phyloP scores from a whole-genome alignment of 2,797 vertebrate species.

The Craterocephalus amniculus region DNA sequence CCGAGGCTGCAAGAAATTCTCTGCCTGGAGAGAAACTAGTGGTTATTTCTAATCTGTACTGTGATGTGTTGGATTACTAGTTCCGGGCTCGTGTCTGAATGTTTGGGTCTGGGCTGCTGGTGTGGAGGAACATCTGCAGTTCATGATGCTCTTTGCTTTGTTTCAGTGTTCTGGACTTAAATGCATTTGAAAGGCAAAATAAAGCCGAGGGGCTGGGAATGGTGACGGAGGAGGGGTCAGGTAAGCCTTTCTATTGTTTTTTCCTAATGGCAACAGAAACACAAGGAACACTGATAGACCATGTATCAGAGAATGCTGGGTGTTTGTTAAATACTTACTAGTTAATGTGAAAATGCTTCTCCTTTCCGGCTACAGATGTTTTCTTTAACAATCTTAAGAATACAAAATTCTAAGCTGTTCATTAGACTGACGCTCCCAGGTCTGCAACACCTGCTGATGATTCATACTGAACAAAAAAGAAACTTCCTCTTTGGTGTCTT shows the following conservation, averaged over 20 bases:
- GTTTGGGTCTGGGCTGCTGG: neutral
- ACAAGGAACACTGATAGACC: too few species aligned
- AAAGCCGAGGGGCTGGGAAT: constrained; percentile 97
- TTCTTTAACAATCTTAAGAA: neutral
- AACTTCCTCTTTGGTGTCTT: neutral
- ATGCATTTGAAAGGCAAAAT: constrained; percentile 96
- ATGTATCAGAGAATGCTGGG: neutral
- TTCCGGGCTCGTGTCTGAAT: too few species aligned
- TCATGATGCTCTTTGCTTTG: constrained; percentile 15
- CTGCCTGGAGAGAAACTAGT: too few species aligned
- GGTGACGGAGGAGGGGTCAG: constrained; percentile 98
- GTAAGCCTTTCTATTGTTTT: constrained; percentile 69
- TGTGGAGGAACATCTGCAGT: neutral
- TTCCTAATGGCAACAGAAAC: neutral
- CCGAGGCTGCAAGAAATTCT: too few species aligned
- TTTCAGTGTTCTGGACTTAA: constrained; percentile 93
- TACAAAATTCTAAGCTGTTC: neutral
- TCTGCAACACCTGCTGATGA: neutral
- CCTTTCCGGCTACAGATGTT: constrained; percentile 10
- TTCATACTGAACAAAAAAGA: neutral
- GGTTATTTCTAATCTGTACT: too few species aligned
- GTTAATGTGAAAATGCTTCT: constrained; percentile 17
- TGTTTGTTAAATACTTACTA: neutral
- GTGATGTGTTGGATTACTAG: too few species aligned
- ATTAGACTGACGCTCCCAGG: neutral